Base-by-base conservation (phyloP, 2,888 invertebrate species). In the Ethmia dodecea region DNA sequence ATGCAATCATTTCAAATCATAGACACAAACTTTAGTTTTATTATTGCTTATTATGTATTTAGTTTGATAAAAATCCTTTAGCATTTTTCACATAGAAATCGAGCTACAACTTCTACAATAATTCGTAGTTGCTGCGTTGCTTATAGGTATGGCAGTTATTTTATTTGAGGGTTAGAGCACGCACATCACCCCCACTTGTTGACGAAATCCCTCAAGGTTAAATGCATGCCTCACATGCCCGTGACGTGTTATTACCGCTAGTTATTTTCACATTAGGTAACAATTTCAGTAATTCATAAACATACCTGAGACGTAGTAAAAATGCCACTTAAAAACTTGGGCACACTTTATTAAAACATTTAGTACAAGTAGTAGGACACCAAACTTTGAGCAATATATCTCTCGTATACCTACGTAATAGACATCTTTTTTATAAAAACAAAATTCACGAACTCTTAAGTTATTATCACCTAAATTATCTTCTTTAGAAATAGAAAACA, bases 381-480 rank as follows among this genome's bases (percentile, higher is more conserved):
- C 52, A 52, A 64, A 70, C 61, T 66, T 81, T 81, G 81, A 83
- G 81, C 83, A 81, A 78, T 65, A 66, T 56, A 66, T 59, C 48
- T 58, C 34, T 59, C 52, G 52, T 60, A 59, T 52, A 66, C 49
- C n/a, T n/a, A n/a, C n/a, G n/a, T n/a, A n/a, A n/a, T n/a, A n/a
- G 47, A 56, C 53, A 55, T 47, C 24, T 30, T 38, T 32, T 44
- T 45, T 52, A 55, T 39, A 39, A 43, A 40, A 64, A 67, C 63
- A 67, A 74, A 72, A 75, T 6, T 8, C 55, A 63, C 40, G 39
- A 59, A 58, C 49, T 57, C 57, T 69, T 62, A 52, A 58, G 47
- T 50, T 49, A 48, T 61, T 66, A 61, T 56, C 61, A 63, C 68
- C 69, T 72, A 69, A 58, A 45, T 28, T 43, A 45, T 49, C 46